Base-by-base conservation (phyloP, 2,888 invertebrate species). In the Escarpia spicata region DNA sequence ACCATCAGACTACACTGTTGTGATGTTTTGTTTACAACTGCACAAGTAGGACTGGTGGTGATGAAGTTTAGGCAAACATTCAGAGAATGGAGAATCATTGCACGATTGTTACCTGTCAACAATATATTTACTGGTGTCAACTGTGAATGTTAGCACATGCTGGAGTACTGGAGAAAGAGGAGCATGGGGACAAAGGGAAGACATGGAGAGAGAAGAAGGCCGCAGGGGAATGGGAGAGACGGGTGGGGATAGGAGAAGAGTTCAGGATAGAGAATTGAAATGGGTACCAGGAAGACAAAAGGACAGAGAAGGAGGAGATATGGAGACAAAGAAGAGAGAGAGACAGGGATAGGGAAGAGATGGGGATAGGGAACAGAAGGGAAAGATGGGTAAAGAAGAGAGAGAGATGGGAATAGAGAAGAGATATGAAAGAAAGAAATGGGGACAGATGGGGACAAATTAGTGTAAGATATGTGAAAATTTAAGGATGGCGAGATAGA, bases 181-280 rank as follows among this genome's bases (percentile, higher is more conserved):
- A 15, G 52, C 52, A 52, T 9, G 52, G 52, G 52, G 52, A 52
- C 31, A 92, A n/a, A 0, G 12, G 19, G 44, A 91, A 43, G 44
- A 91, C 37, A 43, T 9, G 43, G 91, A 43, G 91, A 44, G 26
- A 91, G 44, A 91, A 37, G 26, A 19, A 91, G 91, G 37, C 37
- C 9, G 91, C 8, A n/a, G 26, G 91, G 43, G 91, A 91, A 19
- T 43, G 91, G 26, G 44, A 91, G 91, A 91, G 91, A 91, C 1
- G 43, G 44, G 15, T 10, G 10, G 19, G 43, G 91, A 91, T 19
- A 44, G 44, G 15, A 37, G 2, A 37, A 91, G 44, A 91, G 91
- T 37, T 37, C 37, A 37, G 37, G 37, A 37, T 37, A 37, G 37
- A 37, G 43, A 26, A 43, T 19, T 43, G 44, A 91, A 19, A 43